Evolutionary conservation across 2,113 vertebrate genomes (phyloP), one percentile per base, ranked within the genome.

Genomic region (Gnathonemus echidnorhynchus): DNA sequence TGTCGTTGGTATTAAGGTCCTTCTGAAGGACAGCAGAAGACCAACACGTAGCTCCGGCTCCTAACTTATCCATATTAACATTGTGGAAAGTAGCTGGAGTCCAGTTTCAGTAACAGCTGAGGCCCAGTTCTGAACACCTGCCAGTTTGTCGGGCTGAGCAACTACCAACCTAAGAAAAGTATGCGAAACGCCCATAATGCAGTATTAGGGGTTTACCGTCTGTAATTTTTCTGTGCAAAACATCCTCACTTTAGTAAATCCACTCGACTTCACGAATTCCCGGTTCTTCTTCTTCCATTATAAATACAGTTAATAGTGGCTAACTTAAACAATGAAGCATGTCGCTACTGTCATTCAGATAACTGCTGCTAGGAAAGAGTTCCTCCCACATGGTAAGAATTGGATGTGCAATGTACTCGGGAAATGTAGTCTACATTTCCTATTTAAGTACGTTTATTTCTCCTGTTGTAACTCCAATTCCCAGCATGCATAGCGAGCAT

Each of bases 111-210:
- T 62, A 89, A 56, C 84, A 85, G 45, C 84, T 89, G 87, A 90
- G 58, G 84, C 91, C 89, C 88, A 9, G 86, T 48, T 89, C 58
- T 90, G 89, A 91, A 80, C 88, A 77, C 87, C 49, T 91, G 93
- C 93, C 92, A 95, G 93, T 91, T 93, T 77, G 39, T 56, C 52
- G 52, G 39, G 56, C 53, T 70, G 21, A 46, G 27, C 35, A 62
- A 39, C 21, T 70, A n/a, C 52, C 70, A 35, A 35, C 17, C 66
- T 83, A 80, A 9, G 5, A 35, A 53, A 87, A 35, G 53, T 66
- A 88, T 15, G 19, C 88, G 24, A 42, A 83, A 83, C 49, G 70
- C 42, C 48, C 15, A 50, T 35, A 56, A 17, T 56, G 50, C 10
- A 15, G 49, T 7, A 84, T 48, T 49, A 84, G 2, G 19, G 21